Evolutionary conservation across 2,888 invertebrate species (phyloP), one percentile per base, ranked within the genome.

Genomic region (Rhabditophanes sp.): DNA sequence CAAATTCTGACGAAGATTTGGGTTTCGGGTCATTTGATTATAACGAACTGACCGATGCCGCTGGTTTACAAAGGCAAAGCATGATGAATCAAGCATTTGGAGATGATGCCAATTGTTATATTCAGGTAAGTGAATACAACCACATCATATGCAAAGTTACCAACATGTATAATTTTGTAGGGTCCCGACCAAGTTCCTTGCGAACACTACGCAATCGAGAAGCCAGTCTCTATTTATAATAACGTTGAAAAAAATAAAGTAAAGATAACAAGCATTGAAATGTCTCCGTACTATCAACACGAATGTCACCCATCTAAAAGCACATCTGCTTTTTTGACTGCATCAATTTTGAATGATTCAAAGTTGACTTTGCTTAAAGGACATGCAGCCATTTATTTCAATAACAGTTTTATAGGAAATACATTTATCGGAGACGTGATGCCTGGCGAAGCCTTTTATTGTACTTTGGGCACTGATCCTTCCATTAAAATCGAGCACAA

Each of bases 321-420:
- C 8, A 50, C 65, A 1, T 53, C 59, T 26, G 69, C 68, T 24
- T 69, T 57, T 48, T 51, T 69, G 28, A 64, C 65, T 35, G 67
- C 67, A 14, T 55, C 59, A 24, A 66, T 67, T 20, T 58, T 50
- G 34, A 69, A 69, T 50, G 62, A 55, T 5, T 66, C 67, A 1
- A 42, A 47, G 17, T 63, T 64, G 42, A 61, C 67, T 2, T 48
- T 69, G 7, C 56, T 69, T 23, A 53, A 67, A 12, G 69, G 69
- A 11, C 52, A 62, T 8, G 65, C 65, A 12, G 62, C 60, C 38
- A 60, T 70, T 21, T 69, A 68, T 47, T 50, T 70, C 33, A 68
- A 70, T 46, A 68, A 69, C 48, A 67, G 62, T 41, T 70, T 69
- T 49, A 59, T 69, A 14, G 61, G 67, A 4, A 69, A 55, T 44